A percentile compares a stretch with the other conserved stretches of the same genome.
Evolutionary conservation across 2,113 vertebrate species (phyloP).

Genomic region (Hypanus sabinus): DNA sequence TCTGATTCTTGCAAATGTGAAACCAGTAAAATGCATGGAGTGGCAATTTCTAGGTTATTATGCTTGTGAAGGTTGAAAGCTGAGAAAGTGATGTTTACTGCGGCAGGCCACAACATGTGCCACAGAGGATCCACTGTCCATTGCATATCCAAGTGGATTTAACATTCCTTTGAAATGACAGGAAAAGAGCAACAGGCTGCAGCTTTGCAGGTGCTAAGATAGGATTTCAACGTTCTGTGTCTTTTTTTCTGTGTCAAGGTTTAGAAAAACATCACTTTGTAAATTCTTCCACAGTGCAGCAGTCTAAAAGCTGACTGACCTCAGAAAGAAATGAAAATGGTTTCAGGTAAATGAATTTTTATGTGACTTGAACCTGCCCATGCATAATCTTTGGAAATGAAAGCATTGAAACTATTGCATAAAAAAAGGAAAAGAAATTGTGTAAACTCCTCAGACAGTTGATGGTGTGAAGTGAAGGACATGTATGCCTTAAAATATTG

Average conservation of each 20-base stretch:
- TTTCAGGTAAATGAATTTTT: background rate
- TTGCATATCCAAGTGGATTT: no score
- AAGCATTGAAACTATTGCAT: background rate
- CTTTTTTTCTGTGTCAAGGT: background rate
- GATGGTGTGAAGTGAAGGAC: background rate
- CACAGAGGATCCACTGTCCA: background rate
- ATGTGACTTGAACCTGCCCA: background rate
- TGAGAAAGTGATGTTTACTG: background rate
- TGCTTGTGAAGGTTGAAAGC: background rate
- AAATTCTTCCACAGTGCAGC: background rate
- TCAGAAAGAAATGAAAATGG: background rate
- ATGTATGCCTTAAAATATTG: background rate
- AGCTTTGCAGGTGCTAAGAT: background rate
- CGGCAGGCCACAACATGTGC: background rate
- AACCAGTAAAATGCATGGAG: no score
- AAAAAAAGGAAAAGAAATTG: background rate
- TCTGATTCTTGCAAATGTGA: no score
- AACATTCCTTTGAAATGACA: background rate
- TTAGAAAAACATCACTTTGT: background rate
- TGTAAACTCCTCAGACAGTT: background rate
- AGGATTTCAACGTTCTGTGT: background rate
- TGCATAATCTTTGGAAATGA: background rate
- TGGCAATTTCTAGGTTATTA: no score
- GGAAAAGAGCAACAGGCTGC: background rate
- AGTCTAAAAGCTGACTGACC: background rate